Evolutionary conservation across 2,888 invertebrate species (phyloP).

Genomic region (Fissipunctia ypsillon): DNA sequence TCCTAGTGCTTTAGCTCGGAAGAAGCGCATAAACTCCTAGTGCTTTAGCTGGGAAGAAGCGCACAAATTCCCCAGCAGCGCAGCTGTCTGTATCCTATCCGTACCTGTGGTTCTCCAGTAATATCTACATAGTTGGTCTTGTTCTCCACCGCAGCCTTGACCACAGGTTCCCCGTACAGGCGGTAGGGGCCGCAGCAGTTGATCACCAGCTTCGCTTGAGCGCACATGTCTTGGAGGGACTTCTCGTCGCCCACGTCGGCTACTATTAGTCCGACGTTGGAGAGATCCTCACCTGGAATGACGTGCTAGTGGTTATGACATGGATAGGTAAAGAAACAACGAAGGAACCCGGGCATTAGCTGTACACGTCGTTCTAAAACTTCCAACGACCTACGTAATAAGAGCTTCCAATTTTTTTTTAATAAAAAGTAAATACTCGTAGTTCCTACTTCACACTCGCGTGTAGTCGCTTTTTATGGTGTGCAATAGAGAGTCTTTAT

Average conservation of each 20-base stretch:
- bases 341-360: background rate
- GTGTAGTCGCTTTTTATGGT: too few species aligned
- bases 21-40: too few species aligned
- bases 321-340: background rate
- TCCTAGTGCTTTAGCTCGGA: too few species aligned
- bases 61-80: background rate
- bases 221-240: conserved; percentile 95
- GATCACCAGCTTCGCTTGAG: conserved; percentile 94
- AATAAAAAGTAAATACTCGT: background rate
- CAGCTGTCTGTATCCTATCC: too few species aligned
- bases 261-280: conserved; percentile 92
- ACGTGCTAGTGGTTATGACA: background rate
- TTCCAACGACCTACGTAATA: background rate
- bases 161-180: conserved; percentile 97
- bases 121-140: conserved; percentile 97
- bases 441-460: background rate
- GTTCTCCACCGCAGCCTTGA: conserved; percentile 95
- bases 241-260: conserved; percentile 94
- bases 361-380: background rate
- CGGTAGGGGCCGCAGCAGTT: conserved; percentile 98
- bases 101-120: conserved; percentile 96
- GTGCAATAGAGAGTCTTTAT: background rate
- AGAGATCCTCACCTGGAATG: conserved; percentile 90
- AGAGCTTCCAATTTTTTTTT: background rate
- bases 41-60: background rate